Evolutionary conservation across 2,888 invertebrate species (phyloP).

Genomic region (Lycaena phlaeas): DNA sequence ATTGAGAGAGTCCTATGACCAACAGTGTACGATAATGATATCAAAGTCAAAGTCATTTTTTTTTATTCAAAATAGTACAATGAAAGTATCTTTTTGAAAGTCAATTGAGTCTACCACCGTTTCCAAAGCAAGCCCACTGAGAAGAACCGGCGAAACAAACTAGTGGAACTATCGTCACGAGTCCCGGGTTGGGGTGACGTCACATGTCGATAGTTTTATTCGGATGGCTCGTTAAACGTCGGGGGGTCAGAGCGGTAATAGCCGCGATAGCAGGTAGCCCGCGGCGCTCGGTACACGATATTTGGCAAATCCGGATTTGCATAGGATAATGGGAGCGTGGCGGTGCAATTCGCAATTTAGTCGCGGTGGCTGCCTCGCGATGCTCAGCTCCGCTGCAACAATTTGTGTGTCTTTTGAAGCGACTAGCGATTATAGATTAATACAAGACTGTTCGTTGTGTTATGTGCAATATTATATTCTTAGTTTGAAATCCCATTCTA

Average conservation of each 20-base stretch:
- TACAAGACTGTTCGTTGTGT: conserved; percentile 4
- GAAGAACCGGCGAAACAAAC: too few relatives aligned
- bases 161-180: too few relatives aligned
- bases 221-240: too few relatives aligned
- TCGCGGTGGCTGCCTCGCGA: conserved; percentile 20
- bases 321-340: conserved; percentile 58
- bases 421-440: conserved; percentile 5
- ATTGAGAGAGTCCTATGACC: neutral
- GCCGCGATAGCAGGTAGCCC: conserved; percentile 61
- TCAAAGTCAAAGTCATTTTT: too few relatives aligned
- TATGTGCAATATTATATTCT: conserved; percentile 3
- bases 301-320: conserved; percentile 69
- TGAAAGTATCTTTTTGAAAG: too few relatives aligned
- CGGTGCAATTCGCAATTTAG: conserved; percentile 37
- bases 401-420: conserved; percentile 8
- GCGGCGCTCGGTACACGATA: conserved; percentile 59
- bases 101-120: too few relatives aligned
- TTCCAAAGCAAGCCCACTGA: too few relatives aligned
- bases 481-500: too few relatives aligned
- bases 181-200: too few relatives aligned
- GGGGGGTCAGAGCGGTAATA: conserved; percentile 68
- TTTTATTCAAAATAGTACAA: too few relatives aligned
- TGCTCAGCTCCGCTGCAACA: neutral
- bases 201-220: too few relatives aligned
- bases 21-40: neutral